Conservation (phyloP, 2,888 invertebrate species). For the Hemaris fuciformis region DNA sequence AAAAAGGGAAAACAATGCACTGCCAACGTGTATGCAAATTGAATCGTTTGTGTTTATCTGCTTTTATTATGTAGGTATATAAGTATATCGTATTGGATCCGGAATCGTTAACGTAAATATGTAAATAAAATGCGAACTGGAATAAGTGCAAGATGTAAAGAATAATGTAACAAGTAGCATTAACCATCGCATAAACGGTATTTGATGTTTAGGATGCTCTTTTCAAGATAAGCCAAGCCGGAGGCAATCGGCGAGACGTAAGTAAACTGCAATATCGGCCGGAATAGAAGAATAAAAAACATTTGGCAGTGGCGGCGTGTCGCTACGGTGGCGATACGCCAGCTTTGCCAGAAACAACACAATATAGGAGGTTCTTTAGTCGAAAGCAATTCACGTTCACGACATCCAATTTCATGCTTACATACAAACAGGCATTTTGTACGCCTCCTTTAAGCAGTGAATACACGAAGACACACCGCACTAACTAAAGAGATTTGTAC, state of each 20-base stretch:
- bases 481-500: constrained; percentile 10
- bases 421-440: constrained; percentile 26
- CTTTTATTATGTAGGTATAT: neutral
- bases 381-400: constrained; percentile 69
- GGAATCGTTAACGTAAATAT: neutral
- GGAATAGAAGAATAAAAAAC: constrained; percentile 59
- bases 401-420: constrained; percentile 53
- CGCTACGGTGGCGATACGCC: constrained; percentile 63
- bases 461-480: neutral
- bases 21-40: neutral
- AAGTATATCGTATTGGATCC: neutral
- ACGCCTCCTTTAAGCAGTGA: constrained; percentile 13
- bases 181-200: neutral
- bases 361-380: constrained; percentile 67
- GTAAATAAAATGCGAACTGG: neutral
- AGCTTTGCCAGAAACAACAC: constrained; percentile 66
- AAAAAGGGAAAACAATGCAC: neutral
- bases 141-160: neutral
- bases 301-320: constrained; percentile 53
- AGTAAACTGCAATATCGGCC: constrained; percentile 67
- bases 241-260: constrained; percentile 37
- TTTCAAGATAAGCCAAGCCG: constrained; percentile 43
- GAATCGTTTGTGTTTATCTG: neutral
- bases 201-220: neutral
- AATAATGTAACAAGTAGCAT: neutral